Evolutionary conservation across 2,113 vertebrate genomes (phyloP), one percentile per base, ranked within the genome.

Genomic region (Hirundichthys speculiger): DNA sequence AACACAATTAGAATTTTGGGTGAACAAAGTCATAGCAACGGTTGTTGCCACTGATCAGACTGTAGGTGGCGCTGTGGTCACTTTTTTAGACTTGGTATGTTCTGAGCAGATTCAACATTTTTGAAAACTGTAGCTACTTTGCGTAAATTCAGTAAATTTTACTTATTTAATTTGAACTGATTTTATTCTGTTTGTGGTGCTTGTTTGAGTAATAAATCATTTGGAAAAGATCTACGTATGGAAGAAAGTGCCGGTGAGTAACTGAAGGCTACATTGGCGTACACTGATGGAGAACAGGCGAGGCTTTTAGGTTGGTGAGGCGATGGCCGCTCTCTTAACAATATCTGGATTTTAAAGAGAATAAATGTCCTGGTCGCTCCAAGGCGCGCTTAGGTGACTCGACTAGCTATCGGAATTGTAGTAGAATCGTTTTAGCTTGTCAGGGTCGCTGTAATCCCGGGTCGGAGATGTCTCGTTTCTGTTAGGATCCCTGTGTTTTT

Each of bases 201-300:
- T 14, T 13, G 0, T 1, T 0, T 60, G 6, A 34, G 30, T 20
- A 10, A 10, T 34, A 9, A 34, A 34, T 6, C 20, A 14, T 62
- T 45, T 42, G 21, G 3, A 2, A 34, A 34, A 0, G 2, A 9
- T 18, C 13, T 5, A 3, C 1, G 5, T 1, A 0, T 12, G 69
- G 71, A 52, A 16, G 90, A 94, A 94, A 92, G 86, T 92, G 90
- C 75, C 6, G 20, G 0, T 45, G 20, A 16, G 53, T 58, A 87
- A 71, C 30, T 4, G 30, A 0, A 45, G 49, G 14, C 58, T 85
- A 53, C 72, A 79, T 88, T 88, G 54, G 43, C 88, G 42, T 27
- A 80, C 69, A 84, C 90, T 85, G 91, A 93, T 93, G 92, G 93
- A 87, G 92, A 90, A 89, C 93, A 94, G 92, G 93, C 92, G 92